Evolutionary conservation across 2,888 invertebrate species (phyloP), one percentile per base, ranked within the genome.

Genomic region (Liopterus haemorrhoidalis): DNA sequence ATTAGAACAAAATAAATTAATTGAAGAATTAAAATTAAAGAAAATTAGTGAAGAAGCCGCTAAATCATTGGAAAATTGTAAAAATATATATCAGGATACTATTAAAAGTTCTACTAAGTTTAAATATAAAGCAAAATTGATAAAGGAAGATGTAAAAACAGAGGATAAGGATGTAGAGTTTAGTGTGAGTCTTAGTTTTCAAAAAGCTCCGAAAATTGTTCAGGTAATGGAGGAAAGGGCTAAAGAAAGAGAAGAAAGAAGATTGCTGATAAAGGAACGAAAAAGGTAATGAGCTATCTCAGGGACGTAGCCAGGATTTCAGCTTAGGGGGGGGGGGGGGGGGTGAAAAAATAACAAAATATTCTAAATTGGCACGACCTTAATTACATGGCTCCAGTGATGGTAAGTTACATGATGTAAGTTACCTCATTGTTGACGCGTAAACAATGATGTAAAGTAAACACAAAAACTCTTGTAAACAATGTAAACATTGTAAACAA

Each of bases 211-310:
- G 2, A 79, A 78, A 60, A 80, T 85, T 59, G 60, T 85, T 31
- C 74, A 77, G 60, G 74, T 81, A 61, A 83, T 86, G 82, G 82
- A 85, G 57, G 77, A 80, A 44, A 73, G 83, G 48, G 84, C 85
- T 0, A 64, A 79, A 27, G 79, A 81, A 52, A 70, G 86, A 25
- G 79, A 68, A 27, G 58, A 68, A 51, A 64, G 68, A 24, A 60
- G 65, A 43, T 58, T 63, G 41, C 57, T 69, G 5, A 70, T 72
- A 51, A 62, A 72, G 44, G 73, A 74, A 51, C 70, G 72, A 58
- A 73, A 73, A 48, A 69, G 71, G n/a, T n/a, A n/a, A 62, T 69
- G 72, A 69, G 76, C 77, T n/a, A n/a, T n/a, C n/a, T n/a, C n/a
- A n/a, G n/a, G n/a, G n/a, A n/a, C n/a, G n/a, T n/a, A n/a, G n/a